These are phyloP conservation scores for Labeo catla DNA, from an alignment of 2,113 vertebrate species.

Conservation along the genomic window DNA sequence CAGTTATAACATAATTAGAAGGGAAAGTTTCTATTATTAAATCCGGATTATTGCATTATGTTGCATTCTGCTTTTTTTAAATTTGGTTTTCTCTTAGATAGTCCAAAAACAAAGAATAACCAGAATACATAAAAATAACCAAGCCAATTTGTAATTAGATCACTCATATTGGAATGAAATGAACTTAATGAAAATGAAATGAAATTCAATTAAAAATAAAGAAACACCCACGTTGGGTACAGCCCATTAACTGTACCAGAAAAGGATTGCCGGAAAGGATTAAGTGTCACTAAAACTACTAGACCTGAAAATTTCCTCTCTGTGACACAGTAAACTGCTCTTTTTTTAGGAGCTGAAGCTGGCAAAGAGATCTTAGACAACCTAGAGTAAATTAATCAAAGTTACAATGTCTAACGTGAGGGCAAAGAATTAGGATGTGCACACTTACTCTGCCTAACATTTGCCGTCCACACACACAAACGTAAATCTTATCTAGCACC, in stretches of 20 bases:
- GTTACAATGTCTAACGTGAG: not conserved
- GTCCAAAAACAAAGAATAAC: not conserved
- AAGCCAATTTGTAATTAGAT: not conserved
- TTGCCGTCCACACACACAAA: not conserved
- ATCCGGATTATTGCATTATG: not conserved
- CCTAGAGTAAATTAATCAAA: not conserved
- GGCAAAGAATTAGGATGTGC: not conserved
- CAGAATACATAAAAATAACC: not conserved
- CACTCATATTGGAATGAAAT: not conserved
- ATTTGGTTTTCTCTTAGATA: not conserved
- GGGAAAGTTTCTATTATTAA: not conserved
- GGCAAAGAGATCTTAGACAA: not conserved
- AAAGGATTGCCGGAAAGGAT: not conserved
- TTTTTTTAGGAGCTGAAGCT: not conserved
- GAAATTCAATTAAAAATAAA: not conserved
- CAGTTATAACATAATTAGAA: too few relatives aligned
- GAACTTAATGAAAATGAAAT: too few relatives aligned
- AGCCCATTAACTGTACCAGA: not conserved
- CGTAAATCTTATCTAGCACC: conserved; percentile 15
- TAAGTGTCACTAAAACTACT: not conserved
- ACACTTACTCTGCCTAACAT: not conserved
- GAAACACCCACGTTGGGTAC: not conserved
- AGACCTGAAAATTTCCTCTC: not conserved
- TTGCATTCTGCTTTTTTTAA: not conserved
- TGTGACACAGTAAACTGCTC: conserved; percentile 4